Percentiles rank a stretch among this genome's conserved stretches.
phyloP scores from a whole-genome alignment of 2,113 vertebrate species.

The Colaptes auratus region DNA sequence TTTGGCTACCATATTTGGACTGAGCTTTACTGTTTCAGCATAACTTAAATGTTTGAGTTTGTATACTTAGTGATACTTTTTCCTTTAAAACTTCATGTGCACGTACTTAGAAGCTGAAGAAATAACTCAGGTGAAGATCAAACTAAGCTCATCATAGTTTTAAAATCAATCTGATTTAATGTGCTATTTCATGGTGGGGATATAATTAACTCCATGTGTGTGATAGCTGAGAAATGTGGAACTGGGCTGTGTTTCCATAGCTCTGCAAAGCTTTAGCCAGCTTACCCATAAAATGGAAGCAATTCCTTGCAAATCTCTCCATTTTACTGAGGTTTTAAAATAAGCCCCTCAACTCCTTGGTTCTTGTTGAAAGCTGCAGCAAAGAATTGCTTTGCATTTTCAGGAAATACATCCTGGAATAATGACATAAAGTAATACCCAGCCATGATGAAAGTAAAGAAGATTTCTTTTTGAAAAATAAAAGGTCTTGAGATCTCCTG shows the following conservation, averaged over 20 bases:
- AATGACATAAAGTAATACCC: not conserved
- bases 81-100: not conserved
- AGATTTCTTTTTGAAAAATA: not conserved
- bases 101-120: not conserved
- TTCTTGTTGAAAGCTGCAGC: not conserved
- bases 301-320: not conserved
- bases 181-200: not conserved
- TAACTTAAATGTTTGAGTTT: accelerated
- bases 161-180: not conserved
- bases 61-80: not conserved
- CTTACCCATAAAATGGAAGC: not conserved
- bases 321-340: not conserved
- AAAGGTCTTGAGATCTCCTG: not conserved
- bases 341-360: not conserved
- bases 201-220: not conserved
- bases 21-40: not conserved
- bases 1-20: not conserved
- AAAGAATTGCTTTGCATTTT: not conserved
- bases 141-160: not conserved
- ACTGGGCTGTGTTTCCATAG: not conserved
- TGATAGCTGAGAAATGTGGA: not conserved
- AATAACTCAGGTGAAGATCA: not conserved
- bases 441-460: not conserved
- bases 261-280: not conserved
- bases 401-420: not conserved